Evolutionary conservation across 2,888 invertebrate species (phyloP), one percentile per base, ranked within the genome.

Genomic region (Lasioglossum lativentre): DNA sequence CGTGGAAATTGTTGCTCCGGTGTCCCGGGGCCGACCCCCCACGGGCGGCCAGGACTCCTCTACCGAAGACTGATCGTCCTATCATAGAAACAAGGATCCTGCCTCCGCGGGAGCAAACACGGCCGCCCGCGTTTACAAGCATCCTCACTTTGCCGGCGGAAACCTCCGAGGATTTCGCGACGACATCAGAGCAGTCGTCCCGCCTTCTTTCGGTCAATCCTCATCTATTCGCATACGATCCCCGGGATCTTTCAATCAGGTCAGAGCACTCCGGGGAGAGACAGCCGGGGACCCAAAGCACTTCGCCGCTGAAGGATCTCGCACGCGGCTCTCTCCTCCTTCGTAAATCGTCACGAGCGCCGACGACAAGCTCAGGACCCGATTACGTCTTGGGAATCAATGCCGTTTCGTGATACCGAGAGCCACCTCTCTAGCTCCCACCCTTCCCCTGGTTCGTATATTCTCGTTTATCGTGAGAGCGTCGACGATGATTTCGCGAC

Each of bases 61-160:
- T 27, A 52, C 23, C 10, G 72, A 78, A 87, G 80, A 87, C 76
- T 80, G 86, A 90, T 89, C 87, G 83, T n/a, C 75, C 38, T 63
- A 72, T 79, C 87, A 87, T 86, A 83, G 86, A 85, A 86, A 88
- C 90, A 89, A 88, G 85, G 86, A 83, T 83, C 78, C 83, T 80
- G 66, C 59, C 75, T 81, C 66, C 63, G 34, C 34, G 71, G 80
- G 77, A 77, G 78, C 75, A 82, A 86, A 88, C 84, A 86, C 74
- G 78, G 75, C 19, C 38, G n/a, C 78, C 56, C 85, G 75, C 83
- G 86, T 90, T 89, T 90, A 91, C 90, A 91, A 87, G 91, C 89
- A 91, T 90, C 89, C 91, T 92, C 90, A 90, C 93, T 92, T 91
- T 92, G 87, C 89, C 87, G 5, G 59, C 63, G 85, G 88, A 89